These are phyloP conservation scores for Calyptomena viridis DNA, from an alignment of 2,113 vertebrate species.

Conservation along the genomic window DNA sequence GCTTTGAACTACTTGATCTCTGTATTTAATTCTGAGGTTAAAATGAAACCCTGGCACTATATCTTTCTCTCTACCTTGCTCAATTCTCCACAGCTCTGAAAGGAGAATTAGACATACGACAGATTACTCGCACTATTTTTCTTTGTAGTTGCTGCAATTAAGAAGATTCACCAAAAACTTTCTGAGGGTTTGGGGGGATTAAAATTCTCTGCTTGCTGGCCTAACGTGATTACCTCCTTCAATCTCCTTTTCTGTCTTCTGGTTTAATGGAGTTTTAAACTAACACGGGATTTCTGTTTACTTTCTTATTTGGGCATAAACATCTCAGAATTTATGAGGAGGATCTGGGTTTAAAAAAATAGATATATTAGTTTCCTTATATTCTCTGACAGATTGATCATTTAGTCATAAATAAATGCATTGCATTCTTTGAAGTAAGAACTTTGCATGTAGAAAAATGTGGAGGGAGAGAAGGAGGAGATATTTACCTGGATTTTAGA, in stretches of 20 bases:
- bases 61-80: conserved; percentile 13
- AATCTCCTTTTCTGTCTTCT: background rate
- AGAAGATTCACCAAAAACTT: conserved; percentile 23
- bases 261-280: background rate
- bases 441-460: background rate
- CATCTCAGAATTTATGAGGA: background rate
- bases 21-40: conserved; percentile 45
- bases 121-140: conserved; percentile 41
- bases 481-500: background rate
- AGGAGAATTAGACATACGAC: conserved; percentile 19
- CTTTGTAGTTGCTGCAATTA: conserved; percentile 55
- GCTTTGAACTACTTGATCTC: conserved; percentile 48
- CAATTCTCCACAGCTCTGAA: conserved; percentile 38
- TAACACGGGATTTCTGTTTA: background rate
- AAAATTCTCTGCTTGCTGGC: background rate
- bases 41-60: background rate
- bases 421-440: background rate
- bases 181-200: background rate
- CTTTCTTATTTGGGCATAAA: background rate
- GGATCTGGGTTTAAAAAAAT: background rate
- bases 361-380: background rate
- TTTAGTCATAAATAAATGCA: background rate
- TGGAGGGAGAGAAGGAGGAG: background rate
- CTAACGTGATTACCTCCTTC: background rate
- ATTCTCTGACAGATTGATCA: background rate